phyloP scores from a whole-genome alignment of 2,113 vertebrate species.

The Microcebus ravelobensis region DNA sequence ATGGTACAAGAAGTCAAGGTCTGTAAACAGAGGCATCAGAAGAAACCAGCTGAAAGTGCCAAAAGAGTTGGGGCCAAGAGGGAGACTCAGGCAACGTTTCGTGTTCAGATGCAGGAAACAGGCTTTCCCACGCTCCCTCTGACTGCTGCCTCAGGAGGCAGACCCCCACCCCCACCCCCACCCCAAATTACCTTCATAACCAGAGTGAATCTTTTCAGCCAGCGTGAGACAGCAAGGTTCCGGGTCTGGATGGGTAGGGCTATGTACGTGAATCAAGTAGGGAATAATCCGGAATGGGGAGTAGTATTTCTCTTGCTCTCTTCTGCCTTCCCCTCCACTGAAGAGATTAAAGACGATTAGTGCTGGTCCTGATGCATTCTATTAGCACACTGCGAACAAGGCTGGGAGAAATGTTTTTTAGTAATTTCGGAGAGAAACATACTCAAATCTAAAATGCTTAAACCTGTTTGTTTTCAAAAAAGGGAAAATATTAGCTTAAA shows the following conservation, averaged over 20 bases:
- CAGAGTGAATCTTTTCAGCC: conserved; percentile 93
- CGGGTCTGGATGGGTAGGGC: conserved; percentile 75
- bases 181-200: conserved; percentile 90
- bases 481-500: not conserved
- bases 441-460: not conserved
- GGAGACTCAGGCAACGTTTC: not conserved
- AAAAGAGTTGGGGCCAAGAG: rapidly evolving
- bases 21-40: rapidly evolving
- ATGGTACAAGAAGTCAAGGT: no score
- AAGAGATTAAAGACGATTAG: conserved; percentile 51
- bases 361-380: rapidly evolving
- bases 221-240: conserved; percentile 91
- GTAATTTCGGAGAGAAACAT: not conserved
- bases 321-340: conserved; percentile 88
- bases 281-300: conserved; percentile 91
- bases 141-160: rapidly evolving
- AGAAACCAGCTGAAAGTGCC: not conserved
- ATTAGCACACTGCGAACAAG: rapidly evolving
- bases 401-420: no score
- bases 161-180: not conserved
- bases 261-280: conserved; percentile 87
- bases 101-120: no score
- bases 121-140: rapidly evolving
- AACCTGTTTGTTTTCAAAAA: not conserved
- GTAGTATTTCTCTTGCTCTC: conserved; percentile 86